Percentiles rank a stretch among this genome's conserved stretches.
Conservation (phyloP, 2,113 vertebrate genomes). For the Heterotis niloticus region DNA sequence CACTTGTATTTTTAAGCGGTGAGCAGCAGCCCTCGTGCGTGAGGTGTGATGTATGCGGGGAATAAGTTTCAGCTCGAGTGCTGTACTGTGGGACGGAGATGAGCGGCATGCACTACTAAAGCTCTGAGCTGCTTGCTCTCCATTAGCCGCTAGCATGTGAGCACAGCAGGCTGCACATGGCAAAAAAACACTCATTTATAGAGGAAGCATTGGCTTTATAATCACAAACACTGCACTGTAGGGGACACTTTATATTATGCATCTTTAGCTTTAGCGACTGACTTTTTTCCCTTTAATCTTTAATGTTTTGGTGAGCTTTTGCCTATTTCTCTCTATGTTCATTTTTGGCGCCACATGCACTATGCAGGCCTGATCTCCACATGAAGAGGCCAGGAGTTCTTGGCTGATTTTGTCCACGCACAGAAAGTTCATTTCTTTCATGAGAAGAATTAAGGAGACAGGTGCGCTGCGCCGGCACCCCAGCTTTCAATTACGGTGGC, state of each 20-base stretch:
- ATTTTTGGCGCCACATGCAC: slow-evolving; percentile 35
- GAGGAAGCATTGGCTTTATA: slow-evolving; percentile 75
- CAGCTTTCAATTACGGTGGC: background rate
- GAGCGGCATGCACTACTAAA: slow-evolving; percentile 11
- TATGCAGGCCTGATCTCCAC: slow-evolving; percentile 43
- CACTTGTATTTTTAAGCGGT: background rate
- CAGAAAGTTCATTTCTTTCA: background rate
- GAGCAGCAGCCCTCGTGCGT: too few relatives aligned
- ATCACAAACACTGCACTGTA: slow-evolving; percentile 65
- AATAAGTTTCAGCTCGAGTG: background rate
- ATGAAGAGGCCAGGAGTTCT: slow-evolving; percentile 44
- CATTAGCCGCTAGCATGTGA: slow-evolving; percentile 65
- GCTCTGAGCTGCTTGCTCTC: slow-evolving; percentile 27
- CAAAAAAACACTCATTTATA: slow-evolving; percentile 72
- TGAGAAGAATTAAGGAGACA: background rate
- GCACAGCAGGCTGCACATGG: slow-evolving; percentile 71
- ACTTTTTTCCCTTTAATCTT: slow-evolving; percentile 48
- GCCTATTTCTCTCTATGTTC: slow-evolving; percentile 59
- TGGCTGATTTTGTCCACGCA: slow-evolving; percentile 27
- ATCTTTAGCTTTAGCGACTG: slow-evolving; percentile 58
- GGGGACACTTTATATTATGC: slow-evolving; percentile 70
- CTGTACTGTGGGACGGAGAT: background rate
- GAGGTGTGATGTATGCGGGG: background rate
- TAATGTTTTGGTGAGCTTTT: slow-evolving; percentile 54
- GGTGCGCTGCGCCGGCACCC: background rate